Evolutionary conservation across 2,888 invertebrate genomes (phyloP).

Genomic region (Nymphalis c-album): DNA sequence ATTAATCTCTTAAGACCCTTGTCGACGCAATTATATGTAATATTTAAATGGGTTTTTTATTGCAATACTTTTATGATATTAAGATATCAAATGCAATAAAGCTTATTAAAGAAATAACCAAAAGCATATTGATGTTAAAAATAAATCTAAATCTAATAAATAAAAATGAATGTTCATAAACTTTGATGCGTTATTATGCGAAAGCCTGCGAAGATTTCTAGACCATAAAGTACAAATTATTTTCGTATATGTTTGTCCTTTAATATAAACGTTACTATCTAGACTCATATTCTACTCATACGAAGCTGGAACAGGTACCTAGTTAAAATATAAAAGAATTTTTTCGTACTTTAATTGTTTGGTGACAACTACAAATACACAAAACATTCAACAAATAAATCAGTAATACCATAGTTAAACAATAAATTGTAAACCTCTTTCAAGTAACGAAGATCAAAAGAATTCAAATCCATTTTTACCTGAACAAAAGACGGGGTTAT

Average conservation of each 20-base stretch:
- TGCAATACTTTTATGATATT: not conserved
- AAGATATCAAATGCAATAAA: not conserved
- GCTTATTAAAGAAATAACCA: not conserved
- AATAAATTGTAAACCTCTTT: slow-evolving; percentile 15
- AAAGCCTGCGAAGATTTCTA: too few species aligned
- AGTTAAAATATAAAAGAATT: too few species aligned
- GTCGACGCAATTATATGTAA: not conserved
- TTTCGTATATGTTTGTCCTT: too few species aligned
- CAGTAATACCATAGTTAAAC: slow-evolving; percentile 6
- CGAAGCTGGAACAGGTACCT: too few species aligned
- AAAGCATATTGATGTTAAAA: too few species aligned
- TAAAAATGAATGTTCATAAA: too few species aligned
- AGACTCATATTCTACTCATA: too few species aligned
- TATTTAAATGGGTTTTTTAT: not conserved
- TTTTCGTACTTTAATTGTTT: too few species aligned
- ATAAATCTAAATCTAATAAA: too few species aligned
- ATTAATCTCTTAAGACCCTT: slow-evolving; percentile 11
- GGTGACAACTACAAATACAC: not conserved
- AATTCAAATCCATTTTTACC: slow-evolving; percentile 18
- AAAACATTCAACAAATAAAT: slow-evolving; percentile 4
- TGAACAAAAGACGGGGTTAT: slow-evolving; percentile 25
- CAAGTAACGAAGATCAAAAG: slow-evolving; percentile 3
- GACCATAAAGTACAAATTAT: too few species aligned
- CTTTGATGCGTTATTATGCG: too few species aligned
- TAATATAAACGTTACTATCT: too few species aligned